Conservation (phyloP, 23 tunicate species). For the Phallusia fumigata region DNA sequence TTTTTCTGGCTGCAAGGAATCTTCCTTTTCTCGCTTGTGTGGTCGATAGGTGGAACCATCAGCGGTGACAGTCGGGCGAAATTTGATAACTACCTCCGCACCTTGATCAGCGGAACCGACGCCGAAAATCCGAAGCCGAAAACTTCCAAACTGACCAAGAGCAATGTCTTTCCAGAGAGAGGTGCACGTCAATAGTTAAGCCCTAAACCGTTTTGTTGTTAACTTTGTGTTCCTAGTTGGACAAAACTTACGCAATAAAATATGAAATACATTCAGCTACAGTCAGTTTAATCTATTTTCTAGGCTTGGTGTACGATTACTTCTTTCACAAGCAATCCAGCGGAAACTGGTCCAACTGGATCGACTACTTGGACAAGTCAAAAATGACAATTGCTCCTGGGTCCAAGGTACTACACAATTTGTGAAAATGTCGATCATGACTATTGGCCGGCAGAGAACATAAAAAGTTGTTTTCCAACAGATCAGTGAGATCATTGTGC, state of each 20-base stretch:
- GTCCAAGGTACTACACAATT: conserved; percentile 38
- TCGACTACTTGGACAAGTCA: conserved; percentile 57
- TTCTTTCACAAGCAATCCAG: conserved; percentile 82
- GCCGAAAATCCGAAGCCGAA: conserved; percentile 89
- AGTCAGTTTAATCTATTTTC: too few relatives aligned
- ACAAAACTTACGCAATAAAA: too few relatives aligned
- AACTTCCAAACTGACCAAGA: conserved; percentile 81
- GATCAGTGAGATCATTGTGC: conserved; percentile 92
- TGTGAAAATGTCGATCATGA: too few relatives aligned
- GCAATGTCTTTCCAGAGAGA: conserved; percentile 92
- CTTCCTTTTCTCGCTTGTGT: conserved; percentile 83
- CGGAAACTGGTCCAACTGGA: conserved; percentile 90
- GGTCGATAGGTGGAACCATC: conserved; percentile 95
- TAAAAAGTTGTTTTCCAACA: neutral
- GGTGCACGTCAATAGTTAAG: conserved; percentile 21
- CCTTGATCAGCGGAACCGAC: conserved; percentile 83
- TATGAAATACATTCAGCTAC: too few relatives aligned
- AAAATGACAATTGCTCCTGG: conserved; percentile 52
- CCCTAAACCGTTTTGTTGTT: neutral
- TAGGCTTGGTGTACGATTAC: conserved; percentile 82
- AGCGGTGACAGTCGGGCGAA: conserved; percentile 81
- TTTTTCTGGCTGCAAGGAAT: conserved; percentile 95
- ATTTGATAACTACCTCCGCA: conserved; percentile 78
- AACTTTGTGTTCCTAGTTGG: neutral
- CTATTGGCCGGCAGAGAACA: too few relatives aligned